Evolutionary conservation across 2,113 vertebrate genomes (phyloP).

Genomic region (Solenodon paradoxus): DNA sequence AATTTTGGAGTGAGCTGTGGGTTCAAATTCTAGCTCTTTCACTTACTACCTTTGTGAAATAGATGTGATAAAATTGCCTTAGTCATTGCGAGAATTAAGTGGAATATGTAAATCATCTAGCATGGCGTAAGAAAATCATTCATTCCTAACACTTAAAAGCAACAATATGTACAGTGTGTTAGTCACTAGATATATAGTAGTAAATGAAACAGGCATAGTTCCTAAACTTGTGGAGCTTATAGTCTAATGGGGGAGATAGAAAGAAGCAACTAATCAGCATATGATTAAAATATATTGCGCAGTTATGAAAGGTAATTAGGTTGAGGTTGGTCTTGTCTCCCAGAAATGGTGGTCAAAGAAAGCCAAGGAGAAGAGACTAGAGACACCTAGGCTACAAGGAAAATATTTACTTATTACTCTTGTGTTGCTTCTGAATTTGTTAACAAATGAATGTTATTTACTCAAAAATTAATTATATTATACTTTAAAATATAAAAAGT

Average conservation of each 20-base stretch:
- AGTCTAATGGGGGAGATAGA: not conserved
- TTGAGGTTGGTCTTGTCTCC: not conserved
- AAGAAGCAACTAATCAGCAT: not conserved
- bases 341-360: not conserved
- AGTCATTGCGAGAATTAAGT: not conserved
- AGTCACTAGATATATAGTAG: not conserved
- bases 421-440: not conserved
- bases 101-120: not conserved
- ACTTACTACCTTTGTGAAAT: not conserved
- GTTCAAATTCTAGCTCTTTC: not conserved
- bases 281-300: not conserved
- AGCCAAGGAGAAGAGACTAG: not conserved
- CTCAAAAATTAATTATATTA: not conserved
- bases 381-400: not conserved
- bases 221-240: not conserved
- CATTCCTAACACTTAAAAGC: not conserved
- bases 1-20: not conserved
- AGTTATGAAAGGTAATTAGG: not conserved
- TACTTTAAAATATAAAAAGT: not conserved
- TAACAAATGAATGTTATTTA: not conserved
- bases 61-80: not conserved
- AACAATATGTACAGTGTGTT: not conserved
- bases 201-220: not conserved
- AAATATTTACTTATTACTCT: not conserved
- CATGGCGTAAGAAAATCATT: not conserved